These are phyloP conservation scores for Phocoena phocoena DNA, from an alignment of 2,113 vertebrate genomes.

Conservation along the genomic window DNA sequence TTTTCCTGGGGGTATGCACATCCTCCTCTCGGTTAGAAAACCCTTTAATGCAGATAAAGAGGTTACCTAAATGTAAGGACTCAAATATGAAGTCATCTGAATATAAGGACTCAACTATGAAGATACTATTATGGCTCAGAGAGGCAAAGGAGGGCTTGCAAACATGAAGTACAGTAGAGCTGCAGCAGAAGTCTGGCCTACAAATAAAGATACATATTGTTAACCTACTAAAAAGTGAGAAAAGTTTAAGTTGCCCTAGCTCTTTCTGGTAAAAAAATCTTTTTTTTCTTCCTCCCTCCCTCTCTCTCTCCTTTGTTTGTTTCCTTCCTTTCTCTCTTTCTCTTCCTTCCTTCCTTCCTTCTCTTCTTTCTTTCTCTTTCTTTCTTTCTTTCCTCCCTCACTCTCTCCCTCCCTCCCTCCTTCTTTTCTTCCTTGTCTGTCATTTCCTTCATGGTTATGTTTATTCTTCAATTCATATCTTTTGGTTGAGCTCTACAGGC, in stretches of 20 bases:
- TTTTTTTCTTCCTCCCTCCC: neutral
- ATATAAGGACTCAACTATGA: neutral
- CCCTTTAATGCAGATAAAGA: neutral
- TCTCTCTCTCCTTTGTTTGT: neutral
- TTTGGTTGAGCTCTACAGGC: neutral
- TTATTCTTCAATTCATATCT: neutral
- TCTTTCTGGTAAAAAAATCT: neutral
- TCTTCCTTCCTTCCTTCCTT: neutral
- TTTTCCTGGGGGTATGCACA: neutral
- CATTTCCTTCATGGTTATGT: neutral
- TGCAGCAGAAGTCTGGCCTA: neutral
- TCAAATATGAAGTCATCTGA: neutral
- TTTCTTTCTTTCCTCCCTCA: neutral
- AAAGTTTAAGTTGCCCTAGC: neutral
- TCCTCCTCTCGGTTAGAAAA: neutral
- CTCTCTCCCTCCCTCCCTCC: neutral
- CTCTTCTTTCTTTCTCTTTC: neutral
- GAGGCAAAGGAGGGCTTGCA: neutral
- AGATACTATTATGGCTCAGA: neutral
- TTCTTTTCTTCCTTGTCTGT: neutral
- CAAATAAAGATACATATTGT: neutral
- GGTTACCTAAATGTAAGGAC: neutral
- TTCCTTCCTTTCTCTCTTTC: too few relatives aligned
- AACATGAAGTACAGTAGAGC: neutral
- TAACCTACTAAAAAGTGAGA: neutral